phyloP scores from a whole-genome alignment of 2,797 vertebrate genomes.

The Rachycentron canadum region DNA sequence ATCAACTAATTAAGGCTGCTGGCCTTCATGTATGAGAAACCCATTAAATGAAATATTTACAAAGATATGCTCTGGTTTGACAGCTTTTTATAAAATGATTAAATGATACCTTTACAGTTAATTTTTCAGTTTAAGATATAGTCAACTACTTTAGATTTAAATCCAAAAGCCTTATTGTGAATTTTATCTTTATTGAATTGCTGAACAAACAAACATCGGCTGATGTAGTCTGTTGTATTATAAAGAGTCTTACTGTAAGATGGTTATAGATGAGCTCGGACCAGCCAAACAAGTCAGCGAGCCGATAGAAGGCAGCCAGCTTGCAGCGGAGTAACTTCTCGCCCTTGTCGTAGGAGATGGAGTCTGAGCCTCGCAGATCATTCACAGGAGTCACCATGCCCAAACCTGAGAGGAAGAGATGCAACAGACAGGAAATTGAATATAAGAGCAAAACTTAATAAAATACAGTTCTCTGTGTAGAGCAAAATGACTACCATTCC shows the following conservation, averaged over 20 bases:
- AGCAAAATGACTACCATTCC: neutral
- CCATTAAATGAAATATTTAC: too few species aligned
- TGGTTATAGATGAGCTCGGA: constrained; percentile 99
- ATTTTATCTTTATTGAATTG: neutral
- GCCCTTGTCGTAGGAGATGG: constrained; percentile 97
- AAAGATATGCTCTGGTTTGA: too few species aligned
- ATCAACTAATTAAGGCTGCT: too few species aligned
- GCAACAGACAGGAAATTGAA: neutral
- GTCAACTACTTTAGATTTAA: neutral
- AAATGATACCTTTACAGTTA: too few species aligned
- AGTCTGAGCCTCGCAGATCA: constrained; percentile 96
- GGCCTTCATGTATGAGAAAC: too few species aligned
- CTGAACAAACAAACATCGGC: neutral
- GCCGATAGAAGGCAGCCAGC: constrained; percentile 94
- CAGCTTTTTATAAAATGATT: neutral
- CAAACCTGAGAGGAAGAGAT: constrained; percentile 86
- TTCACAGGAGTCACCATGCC: constrained; percentile 99
- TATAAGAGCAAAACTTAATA: neutral
- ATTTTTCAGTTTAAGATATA: too few species aligned
- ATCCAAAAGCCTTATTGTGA: neutral
- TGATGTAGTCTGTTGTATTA: neutral
- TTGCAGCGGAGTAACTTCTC: constrained; percentile 97
- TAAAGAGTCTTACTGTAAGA: constrained; percentile 89
- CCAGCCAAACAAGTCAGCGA: constrained; percentile 97
- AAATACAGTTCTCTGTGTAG: neutral